Conservation (phyloP, 2,113 vertebrate genomes). For the Syngnathoides biaculeatus region DNA sequence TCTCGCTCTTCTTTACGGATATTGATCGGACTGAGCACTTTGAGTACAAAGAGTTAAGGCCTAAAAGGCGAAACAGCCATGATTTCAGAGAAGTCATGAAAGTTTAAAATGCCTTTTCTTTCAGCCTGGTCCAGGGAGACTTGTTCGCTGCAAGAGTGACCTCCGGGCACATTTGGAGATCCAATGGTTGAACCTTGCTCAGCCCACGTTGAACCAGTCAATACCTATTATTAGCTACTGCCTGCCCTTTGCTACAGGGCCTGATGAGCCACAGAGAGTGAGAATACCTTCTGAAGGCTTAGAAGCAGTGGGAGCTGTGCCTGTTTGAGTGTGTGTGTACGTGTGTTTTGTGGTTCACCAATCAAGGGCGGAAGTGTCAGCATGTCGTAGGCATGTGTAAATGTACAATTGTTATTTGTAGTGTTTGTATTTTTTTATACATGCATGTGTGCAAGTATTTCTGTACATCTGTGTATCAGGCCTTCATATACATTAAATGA, state of each 20-base stretch:
- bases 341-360: conserved; percentile 24
- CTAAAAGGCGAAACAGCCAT: conserved; percentile 74
- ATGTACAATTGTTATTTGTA: conserved; percentile 17
- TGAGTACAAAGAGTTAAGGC: conserved; percentile 76
- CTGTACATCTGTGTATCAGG: not conserved
- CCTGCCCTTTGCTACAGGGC: conserved; percentile 75
- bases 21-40: conserved; percentile 72
- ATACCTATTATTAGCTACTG: conserved; percentile 81
- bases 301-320: conserved; percentile 34
- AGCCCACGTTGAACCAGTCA: conserved; percentile 80
- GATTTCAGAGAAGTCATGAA: conserved; percentile 74
- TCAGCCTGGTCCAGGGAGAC: conserved; percentile 67
- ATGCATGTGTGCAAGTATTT: not conserved
- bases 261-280: conserved; percentile 76
- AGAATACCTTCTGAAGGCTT: conserved; percentile 61
- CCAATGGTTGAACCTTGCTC: conserved; percentile 78
- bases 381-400: conserved; percentile 29
- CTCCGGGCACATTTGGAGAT: conserved; percentile 75
- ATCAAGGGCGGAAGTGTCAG: conserved; percentile 43
- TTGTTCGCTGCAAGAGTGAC: conserved; percentile 70
- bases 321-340: conserved; percentile 20
- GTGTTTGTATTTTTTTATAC: conserved; percentile 2
- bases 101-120: conserved; percentile 76
- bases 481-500: not conserved
- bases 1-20: conserved; percentile 60